A percentile compares a stretch with the other conserved stretches of the same genome.
Evolutionary conservation across 1,140 invertebrate genomes (phyloP).

Genomic region (Potamilus streckersoni): DNA sequence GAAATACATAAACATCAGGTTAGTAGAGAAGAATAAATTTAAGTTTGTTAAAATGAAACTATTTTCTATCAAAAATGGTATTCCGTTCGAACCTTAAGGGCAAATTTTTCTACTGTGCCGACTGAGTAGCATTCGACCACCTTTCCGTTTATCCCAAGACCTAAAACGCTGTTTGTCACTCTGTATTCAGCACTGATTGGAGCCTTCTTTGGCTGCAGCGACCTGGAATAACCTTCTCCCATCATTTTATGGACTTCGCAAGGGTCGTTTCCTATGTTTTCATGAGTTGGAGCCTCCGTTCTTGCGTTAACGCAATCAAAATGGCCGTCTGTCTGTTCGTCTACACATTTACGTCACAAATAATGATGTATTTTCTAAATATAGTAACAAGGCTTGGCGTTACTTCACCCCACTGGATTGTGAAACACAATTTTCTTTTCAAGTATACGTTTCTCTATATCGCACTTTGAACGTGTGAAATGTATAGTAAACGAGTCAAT

Average conservation of each 20-base stretch:
- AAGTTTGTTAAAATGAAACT: background rate
- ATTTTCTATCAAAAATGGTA: background rate
- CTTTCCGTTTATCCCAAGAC: conserved; percentile 98
- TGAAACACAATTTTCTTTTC: no score
- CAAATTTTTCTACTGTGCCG: conserved; percentile 80
- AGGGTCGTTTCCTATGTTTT: no score
- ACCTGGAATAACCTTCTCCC: conserved; percentile 53
- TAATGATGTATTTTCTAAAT: no score
- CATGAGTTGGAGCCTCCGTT: no score
- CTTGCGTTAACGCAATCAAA: no score
- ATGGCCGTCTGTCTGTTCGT: no score
- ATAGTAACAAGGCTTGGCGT: no score
- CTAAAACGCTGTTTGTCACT: conserved; percentile 93
- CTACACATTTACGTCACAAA: no score
- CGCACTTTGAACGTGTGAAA: no score
- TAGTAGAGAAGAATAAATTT: background rate
- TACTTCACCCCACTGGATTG: no score
- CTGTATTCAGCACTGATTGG: conserved; percentile 92
- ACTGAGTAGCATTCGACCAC: conserved; percentile 76
- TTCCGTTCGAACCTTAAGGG: conserved; percentile 80
- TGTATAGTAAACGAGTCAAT: no score
- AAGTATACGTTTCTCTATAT: no score
- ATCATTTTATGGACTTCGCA: conserved; percentile 40
- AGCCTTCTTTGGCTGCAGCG: conserved; percentile 69
- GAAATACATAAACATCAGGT: background rate